Evolutionary conservation across 2,113 vertebrate species (phyloP), one percentile per base, ranked within the genome.

Genomic region (Brachypteracias leptosomus): DNA sequence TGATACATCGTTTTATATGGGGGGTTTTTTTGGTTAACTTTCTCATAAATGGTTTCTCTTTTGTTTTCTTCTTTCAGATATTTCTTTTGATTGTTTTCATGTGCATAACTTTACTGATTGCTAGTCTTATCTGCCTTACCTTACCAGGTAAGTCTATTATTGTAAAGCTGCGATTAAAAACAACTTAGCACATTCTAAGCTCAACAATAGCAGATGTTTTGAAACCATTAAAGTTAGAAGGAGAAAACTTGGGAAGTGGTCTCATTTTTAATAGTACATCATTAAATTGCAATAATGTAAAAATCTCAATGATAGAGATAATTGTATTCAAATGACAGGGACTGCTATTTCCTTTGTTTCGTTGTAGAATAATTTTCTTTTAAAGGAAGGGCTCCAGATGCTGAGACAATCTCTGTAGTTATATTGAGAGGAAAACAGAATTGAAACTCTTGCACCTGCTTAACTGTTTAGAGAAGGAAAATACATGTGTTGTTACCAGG

Each of bases 61-160:
- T 85, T 10, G 66, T 74, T 58, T 77, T 54, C 75, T 40, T 85
- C 59, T 97, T 96, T 49, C 97, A 99, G 99, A 99, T 99, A 96
- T 98, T 99, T 96, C 96, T 99, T 97, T 98, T 99, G 96, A 99
- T 99, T 62, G 98, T 98, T 47, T 99, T 99, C 97, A 99, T 99
- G 99, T 99, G 99, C 93, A 98, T 99, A 97, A 99, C 99, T 6
- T 98, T 99, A 95, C 97, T 99, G 94, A 98, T 99, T 63, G 99
- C 99, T 95, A 99, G 99, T 98, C 98, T 99, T 98, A 97, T 99
- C 97, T 99, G 99, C 97, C 98, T 99, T 96, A 99, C 99, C 29
- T 97, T 99, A 87, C 99, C 99, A 99, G 99, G 99, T 99, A 96
- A 96, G 98, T 96, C 29, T 58, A 2, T 66, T 65, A 24, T 0